Conservation (phyloP, 2,113 vertebrate genomes). For the Ictidomys tridecemlineatus region DNA sequence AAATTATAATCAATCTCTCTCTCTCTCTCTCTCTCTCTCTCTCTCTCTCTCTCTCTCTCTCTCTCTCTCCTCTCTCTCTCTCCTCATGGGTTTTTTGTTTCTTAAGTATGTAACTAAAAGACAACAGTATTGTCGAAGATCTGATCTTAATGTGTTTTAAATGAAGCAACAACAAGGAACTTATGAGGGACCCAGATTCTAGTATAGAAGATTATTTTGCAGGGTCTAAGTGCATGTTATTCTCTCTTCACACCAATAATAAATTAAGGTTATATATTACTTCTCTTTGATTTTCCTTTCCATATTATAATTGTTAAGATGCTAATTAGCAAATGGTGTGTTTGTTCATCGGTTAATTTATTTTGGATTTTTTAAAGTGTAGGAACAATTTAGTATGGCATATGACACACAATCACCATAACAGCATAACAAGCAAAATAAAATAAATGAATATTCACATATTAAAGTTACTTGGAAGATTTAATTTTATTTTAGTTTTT, state of each 20-base stretch:
- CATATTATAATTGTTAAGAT: background rate
- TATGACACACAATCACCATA: background rate
- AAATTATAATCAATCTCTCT: conserved; percentile 8
- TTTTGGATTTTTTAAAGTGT: conserved; percentile 28
- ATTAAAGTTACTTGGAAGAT: background rate
- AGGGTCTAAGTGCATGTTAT: background rate
- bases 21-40: background rate
- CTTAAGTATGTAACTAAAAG: background rate
- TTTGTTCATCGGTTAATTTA: conserved; percentile 6
- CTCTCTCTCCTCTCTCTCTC: background rate
- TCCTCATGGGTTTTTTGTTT: background rate
- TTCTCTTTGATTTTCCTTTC: conserved; percentile 16
- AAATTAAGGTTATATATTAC: conserved; percentile 27
- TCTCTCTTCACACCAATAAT: background rate
- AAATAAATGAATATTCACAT: background rate
- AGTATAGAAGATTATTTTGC: background rate
- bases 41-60: background rate
- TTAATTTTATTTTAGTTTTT: conserved; percentile 35
- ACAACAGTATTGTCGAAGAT: background rate
- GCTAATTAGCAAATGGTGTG: conserved; percentile 34
- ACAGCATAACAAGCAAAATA: background rate
- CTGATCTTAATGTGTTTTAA: background rate
- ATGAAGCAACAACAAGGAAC: background rate
- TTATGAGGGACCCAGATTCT: background rate
- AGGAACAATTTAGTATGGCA: background rate